Evolutionary conservation across 2,113 vertebrate genomes (phyloP).

Genomic region (Hystrix cristata): DNA sequence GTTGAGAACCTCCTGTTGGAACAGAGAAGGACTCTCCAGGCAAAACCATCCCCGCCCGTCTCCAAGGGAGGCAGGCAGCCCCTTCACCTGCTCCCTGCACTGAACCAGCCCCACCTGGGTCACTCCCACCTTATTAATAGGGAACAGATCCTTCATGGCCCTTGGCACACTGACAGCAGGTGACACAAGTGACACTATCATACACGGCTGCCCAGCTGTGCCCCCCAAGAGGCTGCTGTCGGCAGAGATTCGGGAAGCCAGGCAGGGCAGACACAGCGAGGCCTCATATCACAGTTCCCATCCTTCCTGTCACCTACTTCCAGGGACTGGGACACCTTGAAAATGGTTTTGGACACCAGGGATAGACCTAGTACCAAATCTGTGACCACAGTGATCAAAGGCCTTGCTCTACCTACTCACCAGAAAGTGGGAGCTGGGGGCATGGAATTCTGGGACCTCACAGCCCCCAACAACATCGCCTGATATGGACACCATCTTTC

Average conservation of each 20-base stretch:
- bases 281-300: background rate
- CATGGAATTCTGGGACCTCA: background rate
- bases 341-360: background rate
- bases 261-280: background rate
- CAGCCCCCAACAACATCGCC: background rate
- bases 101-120: background rate
- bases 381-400: slow-evolving; percentile 22
- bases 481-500: background rate
- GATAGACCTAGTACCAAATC: background rate
- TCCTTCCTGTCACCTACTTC: background rate
- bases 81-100: background rate
- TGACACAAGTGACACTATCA: background rate
- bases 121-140: background rate
- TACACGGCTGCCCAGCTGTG: background rate
- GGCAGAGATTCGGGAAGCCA: background rate
- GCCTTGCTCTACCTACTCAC: background rate
- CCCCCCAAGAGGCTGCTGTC: background rate
- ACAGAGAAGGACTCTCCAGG: background rate
- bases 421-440: background rate
- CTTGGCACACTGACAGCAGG: background rate
- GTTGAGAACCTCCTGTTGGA: background rate
- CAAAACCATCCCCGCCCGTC: background rate
- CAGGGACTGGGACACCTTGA: background rate
- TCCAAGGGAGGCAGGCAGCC: background rate
- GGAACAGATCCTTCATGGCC: background rate